Base-by-base conservation (phyloP, 2,797 vertebrate species). In the Brachyalestes nurse region DNA sequence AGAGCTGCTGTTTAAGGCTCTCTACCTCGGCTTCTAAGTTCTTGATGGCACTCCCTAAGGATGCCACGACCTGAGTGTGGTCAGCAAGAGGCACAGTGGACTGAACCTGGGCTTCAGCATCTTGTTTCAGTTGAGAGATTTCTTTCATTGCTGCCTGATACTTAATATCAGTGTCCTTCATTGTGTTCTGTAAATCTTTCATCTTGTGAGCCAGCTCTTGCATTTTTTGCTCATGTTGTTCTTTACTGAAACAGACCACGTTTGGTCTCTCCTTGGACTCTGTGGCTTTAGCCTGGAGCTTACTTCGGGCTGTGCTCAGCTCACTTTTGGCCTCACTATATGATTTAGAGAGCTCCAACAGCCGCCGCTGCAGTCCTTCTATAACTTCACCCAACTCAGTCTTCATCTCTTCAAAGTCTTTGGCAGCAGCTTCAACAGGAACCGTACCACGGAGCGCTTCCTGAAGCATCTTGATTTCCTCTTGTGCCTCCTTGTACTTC, bases 301-400 rank as follows among this genome's bases (percentile, higher is more conserved):
- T 90, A 72, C 86, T 92, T 75, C 89, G 91, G 13, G 86, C 58
- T 0, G 85, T 34, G 4, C 87, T 87, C 1, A 99, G 94, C 85
- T 98, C 96, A 13, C 88, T 90, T 89, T 96, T 96, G 61, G 97
- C 96, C 83, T 98, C 96, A 13, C 95, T 96, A 92, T 96, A 99
- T 38, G 96, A 94, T 87, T 95, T 94, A 0, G 97, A 97, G 40
- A 99, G 92, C 86, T 98, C 97, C 61, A 92, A 90, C 77, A 99
- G 89, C 77, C 98, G 95, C 49, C 92, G 95, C 85, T 96, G 97
- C 76, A 98, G 93, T 19, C 97, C 96, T 0, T 95, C 93, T 6
- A 96, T 94, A 0, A 93, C 95, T 83, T 90, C 92, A 7, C 91
- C 93, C 82, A 94, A 91, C 65, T 91, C 93, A 0, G 92, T 92